phyloP scores from a whole-genome alignment of 2,888 invertebrate genomes.

The Steromphala cineraria region DNA sequence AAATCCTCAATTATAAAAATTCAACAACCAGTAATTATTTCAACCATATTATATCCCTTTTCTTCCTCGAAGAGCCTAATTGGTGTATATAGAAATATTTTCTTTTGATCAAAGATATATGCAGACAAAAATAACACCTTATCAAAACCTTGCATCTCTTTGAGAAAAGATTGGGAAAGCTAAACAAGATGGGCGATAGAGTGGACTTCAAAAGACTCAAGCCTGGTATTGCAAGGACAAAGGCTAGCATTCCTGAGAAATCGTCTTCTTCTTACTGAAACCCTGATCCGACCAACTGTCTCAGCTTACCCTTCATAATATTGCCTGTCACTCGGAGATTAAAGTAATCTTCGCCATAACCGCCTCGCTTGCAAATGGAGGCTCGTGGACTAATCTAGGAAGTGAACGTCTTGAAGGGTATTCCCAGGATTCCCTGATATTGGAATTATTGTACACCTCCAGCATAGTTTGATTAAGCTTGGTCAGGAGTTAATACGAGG shows the following conservation, averaged over 20 bases:
- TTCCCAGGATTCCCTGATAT: background rate
- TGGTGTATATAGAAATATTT: too few relatives aligned
- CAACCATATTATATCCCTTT: too few relatives aligned
- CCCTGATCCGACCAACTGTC: background rate
- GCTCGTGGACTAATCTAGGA: background rate
- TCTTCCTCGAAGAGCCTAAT: too few relatives aligned
- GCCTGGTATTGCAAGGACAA: background rate
- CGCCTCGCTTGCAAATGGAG: background rate
- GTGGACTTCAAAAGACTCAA: background rate
- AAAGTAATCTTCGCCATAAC: slow-evolving; percentile 9
- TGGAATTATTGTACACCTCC: slow-evolving; percentile 8
- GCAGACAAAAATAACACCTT: too few relatives aligned
- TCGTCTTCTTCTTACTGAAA: background rate
- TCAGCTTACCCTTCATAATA: background rate
- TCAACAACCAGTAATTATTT: too few relatives aligned
- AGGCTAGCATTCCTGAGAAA: background rate
- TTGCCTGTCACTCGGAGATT: slow-evolving; percentile 6
- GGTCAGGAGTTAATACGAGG: slow-evolving; percentile 4
- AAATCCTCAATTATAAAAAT: too few relatives aligned
- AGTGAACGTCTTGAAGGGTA: background rate
- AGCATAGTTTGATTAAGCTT: background rate
- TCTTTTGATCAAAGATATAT: too few relatives aligned
- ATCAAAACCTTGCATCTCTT: too few relatives aligned
- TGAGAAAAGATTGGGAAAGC: too few relatives aligned
- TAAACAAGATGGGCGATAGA: background rate